Conservation (phyloP, 2,113 vertebrate genomes). For the Paedocypris sp. region DNA sequence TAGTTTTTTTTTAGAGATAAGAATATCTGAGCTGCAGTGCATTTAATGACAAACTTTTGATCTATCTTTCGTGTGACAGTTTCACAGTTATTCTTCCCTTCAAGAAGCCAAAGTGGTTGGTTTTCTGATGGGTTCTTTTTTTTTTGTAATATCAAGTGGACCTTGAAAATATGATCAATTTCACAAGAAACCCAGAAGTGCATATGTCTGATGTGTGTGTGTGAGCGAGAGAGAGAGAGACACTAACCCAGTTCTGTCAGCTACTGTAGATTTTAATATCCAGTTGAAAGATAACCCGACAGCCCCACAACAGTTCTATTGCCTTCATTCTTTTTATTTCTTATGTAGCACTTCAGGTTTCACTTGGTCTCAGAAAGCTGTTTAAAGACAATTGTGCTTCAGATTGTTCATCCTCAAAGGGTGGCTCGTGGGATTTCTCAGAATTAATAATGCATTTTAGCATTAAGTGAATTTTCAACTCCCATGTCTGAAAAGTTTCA, state of each 20-base stretch:
- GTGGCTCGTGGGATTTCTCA: no score
- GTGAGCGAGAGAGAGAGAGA: not conserved
- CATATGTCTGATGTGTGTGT: not conserved
- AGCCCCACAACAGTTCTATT: not conserved
- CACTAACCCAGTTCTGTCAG: slow-evolving; percentile 13
- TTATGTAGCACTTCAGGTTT: not conserved
- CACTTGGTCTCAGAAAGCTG: not conserved
- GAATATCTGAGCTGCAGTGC: not conserved
- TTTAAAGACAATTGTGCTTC: not conserved
- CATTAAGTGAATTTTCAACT: no score
- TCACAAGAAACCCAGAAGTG: not conserved
- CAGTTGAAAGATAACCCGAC: not conserved
- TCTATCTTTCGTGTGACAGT: not conserved
- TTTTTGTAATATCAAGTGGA: not conserved
- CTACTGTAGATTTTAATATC: not conserved
- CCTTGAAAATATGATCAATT: not conserved
- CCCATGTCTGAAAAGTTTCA: no score
- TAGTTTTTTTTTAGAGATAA: not conserved
- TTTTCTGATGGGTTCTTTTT: not conserved
- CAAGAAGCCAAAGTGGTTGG: not conserved
- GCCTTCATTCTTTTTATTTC: not conserved
- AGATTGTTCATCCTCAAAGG: not conserved
- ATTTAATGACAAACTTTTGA: not conserved
- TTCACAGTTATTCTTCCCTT: not conserved
- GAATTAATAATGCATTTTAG: no score